Evolutionary conservation across 2,888 invertebrate genomes (phyloP).

Genomic region (Phengaris alcon): DNA sequence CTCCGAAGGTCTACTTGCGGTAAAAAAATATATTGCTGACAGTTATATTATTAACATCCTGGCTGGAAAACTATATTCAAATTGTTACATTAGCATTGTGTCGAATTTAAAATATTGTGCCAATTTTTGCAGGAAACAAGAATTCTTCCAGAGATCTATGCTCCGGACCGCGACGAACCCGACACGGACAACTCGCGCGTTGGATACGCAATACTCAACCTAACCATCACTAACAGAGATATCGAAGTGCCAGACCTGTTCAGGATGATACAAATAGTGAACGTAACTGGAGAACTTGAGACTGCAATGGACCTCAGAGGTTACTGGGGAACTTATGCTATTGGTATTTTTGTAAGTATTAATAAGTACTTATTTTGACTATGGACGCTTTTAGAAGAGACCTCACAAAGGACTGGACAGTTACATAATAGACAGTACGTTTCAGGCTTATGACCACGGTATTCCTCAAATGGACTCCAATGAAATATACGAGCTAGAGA

Average conservation of each 20-base stretch:
- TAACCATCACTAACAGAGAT: constrained; percentile 51
- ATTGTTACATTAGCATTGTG: too few relatives aligned
- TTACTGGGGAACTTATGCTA: constrained; percentile 78
- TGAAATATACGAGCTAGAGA: constrained; percentile 63
- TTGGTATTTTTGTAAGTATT: constrained; percentile 70
- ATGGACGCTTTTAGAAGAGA: neutral
- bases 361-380: neutral
- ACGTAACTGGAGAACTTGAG: constrained; percentile 64
- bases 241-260: constrained; percentile 54
- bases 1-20: constrained; percentile 54
- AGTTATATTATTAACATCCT: too few relatives aligned
- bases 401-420: neutral
- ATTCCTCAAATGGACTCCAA: constrained; percentile 55
- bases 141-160: constrained; percentile 58
- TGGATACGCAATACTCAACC: constrained; percentile 64
- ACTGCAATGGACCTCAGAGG: constrained; percentile 67
- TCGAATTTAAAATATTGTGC: too few relatives aligned
- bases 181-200: constrained; percentile 75
- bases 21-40: constrained; percentile 38
- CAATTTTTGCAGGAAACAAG: constrained; percentile 47
- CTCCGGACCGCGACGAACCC: constrained; percentile 76
- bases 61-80: too few relatives aligned
- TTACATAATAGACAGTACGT: constrained; percentile 28
- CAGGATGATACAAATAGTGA: constrained; percentile 50
- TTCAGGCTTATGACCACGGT: constrained; percentile 79